phyloP scores from a whole-genome alignment of 2,888 invertebrate species.

The Steinernema scapterisci region DNA sequence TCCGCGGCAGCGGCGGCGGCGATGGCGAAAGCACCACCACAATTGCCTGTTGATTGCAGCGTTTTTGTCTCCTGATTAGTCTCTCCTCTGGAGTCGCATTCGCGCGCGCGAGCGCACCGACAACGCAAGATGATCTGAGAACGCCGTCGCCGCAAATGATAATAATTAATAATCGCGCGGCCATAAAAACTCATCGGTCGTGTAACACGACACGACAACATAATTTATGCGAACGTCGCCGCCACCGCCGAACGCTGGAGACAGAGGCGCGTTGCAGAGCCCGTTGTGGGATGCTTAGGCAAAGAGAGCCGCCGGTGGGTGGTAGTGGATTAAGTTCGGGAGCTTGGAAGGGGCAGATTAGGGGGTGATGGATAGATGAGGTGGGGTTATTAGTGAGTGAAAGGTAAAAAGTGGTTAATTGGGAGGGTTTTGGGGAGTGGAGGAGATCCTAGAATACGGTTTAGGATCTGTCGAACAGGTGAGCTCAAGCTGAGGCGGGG shows the following conservation, averaged over 20 bases:
- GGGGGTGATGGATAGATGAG: too few relatives aligned
- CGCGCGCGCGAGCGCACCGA: not conserved
- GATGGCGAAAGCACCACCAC: slow-evolving; percentile 5
- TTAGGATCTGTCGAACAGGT: too few relatives aligned
- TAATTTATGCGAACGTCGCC: slow-evolving; percentile 23
- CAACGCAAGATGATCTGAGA: not conserved
- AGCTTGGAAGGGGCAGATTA: too few relatives aligned
- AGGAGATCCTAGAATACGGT: too few relatives aligned
- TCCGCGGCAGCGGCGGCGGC: not conserved
- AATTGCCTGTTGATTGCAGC: slow-evolving; percentile 14
- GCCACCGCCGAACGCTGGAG: not conserved
- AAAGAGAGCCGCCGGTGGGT: too few relatives aligned
- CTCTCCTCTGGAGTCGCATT: not conserved
- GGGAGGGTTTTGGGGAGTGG: too few relatives aligned
- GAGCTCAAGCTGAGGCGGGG: too few relatives aligned
- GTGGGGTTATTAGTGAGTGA: too few relatives aligned
- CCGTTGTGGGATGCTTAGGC: too few relatives aligned
- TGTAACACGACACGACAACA: slow-evolving; percentile 32
- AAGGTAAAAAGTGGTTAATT: too few relatives aligned
- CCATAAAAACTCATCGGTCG: slow-evolving; percentile 30
- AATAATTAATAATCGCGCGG: slow-evolving; percentile 30
- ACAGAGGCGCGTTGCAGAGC: not conserved
- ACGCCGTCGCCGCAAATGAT: slow-evolving; percentile 22
- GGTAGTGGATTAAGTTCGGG: too few relatives aligned
- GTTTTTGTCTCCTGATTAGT: slow-evolving; percentile 29